Evolutionary conservation across 1,140 invertebrate species (phyloP).

Genomic region (Goniozus legneri): DNA sequence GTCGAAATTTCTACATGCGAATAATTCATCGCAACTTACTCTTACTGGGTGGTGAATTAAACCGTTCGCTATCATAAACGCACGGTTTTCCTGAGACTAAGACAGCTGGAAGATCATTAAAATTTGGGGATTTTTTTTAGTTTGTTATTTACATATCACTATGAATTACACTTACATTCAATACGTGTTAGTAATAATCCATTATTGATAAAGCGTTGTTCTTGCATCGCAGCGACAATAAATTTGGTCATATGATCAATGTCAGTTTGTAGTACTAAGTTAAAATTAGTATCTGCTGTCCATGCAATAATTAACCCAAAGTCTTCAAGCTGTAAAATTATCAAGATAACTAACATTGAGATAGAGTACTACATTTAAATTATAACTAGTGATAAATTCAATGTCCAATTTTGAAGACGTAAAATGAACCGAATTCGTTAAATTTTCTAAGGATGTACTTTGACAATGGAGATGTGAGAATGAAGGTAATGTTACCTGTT

Average conservation of each 20-base stretch:
- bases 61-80: slow-evolving; percentile 33
- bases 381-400: too few species aligned
- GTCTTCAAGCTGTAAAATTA: slow-evolving; percentile 61
- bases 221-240: slow-evolving; percentile 57
- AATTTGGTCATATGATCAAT: slow-evolving; percentile 62
- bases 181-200: slow-evolving; percentile 61
- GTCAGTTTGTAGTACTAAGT: slow-evolving; percentile 63
- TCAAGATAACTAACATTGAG: slow-evolving; percentile 11
- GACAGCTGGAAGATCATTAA: slow-evolving; percentile 52
- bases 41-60: slow-evolving; percentile 31
- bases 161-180: slow-evolving; percentile 59
- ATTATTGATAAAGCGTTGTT: slow-evolving; percentile 62
- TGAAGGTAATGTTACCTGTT: too few species aligned
- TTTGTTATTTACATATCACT: not conserved
- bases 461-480: slow-evolving; percentile 3
- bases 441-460: slow-evolving; percentile 1
- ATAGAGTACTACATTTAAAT: too few species aligned
- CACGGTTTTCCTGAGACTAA: slow-evolving; percentile 55
- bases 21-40: slow-evolving; percentile 30
- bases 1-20: too few species aligned
- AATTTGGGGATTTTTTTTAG: not conserved
- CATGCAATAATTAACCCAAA: slow-evolving; percentile 65
- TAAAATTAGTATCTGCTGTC: slow-evolving; percentile 61
- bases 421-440: not conserved
- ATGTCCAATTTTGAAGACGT: not conserved